Conservation (phyloP, 2,888 invertebrate genomes). For the Drosophila mimetica region DNA sequence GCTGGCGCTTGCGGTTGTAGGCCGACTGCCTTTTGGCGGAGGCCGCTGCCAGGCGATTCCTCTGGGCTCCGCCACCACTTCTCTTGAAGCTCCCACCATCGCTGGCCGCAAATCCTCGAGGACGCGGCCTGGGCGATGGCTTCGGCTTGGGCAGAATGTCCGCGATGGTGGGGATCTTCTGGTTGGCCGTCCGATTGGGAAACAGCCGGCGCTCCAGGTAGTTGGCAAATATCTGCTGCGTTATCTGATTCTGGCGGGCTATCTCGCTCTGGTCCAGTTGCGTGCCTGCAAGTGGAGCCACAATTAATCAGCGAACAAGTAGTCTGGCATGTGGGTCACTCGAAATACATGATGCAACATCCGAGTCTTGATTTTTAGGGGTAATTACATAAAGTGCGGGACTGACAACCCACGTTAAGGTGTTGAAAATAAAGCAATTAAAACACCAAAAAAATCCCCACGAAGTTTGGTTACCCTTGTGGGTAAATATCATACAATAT, state of each 20-base stretch:
- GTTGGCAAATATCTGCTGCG: constrained; percentile 90
- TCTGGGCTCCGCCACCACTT: constrained; percentile 56
- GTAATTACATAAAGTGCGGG: constrained; percentile 66
- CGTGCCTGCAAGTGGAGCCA: constrained; percentile 60
- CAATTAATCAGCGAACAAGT: constrained; percentile 59
- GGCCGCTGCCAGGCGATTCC: constrained; percentile 64
- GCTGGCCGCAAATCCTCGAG: constrained; percentile 74
- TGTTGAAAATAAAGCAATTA: constrained; percentile 59
- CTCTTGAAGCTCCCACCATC: constrained; percentile 47
- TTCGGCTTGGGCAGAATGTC: constrained; percentile 87
- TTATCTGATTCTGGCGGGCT: constrained; percentile 90
- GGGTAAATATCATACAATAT: constrained; percentile 10
- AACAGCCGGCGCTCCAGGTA: constrained; percentile 89
- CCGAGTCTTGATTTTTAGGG: constrained; percentile 11
- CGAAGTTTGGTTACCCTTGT: constrained; percentile 31
- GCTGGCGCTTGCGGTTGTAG: constrained; percentile 19
- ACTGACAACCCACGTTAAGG: constrained; percentile 48
- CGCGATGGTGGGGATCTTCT: constrained; percentile 86
- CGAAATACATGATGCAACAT: constrained; percentile 2
- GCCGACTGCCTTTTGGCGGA: constrained; percentile 50
- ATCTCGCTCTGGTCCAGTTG: constrained; percentile 86
- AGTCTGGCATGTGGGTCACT: constrained; percentile 57
- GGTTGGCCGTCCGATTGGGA: constrained; percentile 85
- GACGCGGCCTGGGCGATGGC: constrained; percentile 65
- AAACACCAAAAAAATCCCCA: constrained; percentile 20